Evolutionary conservation across 2,797 vertebrate species (phyloP).

Genomic region (Gallinago stenura): DNA sequence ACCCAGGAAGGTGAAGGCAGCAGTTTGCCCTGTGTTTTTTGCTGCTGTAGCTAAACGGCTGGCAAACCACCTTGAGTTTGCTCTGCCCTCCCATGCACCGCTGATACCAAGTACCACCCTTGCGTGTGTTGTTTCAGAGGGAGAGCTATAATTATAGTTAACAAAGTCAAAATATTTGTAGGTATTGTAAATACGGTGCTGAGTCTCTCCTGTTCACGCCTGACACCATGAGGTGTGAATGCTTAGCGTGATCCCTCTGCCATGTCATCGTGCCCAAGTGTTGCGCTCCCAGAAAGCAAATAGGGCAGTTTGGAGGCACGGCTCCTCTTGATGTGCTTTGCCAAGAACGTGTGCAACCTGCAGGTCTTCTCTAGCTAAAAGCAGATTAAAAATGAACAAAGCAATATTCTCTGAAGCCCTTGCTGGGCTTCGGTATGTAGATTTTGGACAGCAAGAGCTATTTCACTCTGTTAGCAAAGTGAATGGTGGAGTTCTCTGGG

Average conservation of each 20-base stretch:
- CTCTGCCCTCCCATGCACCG: background rate
- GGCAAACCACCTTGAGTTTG: background rate
- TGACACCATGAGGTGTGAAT: background rate
- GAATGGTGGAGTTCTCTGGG: background rate
- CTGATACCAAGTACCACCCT: background rate
- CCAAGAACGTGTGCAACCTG: accelerated
- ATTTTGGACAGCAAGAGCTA: background rate
- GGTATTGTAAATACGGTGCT: background rate
- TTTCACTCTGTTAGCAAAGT: background rate
- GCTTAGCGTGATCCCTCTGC: background rate
- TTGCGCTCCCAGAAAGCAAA: background rate
- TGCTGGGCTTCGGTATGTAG: accelerated
- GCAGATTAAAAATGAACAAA: background rate
- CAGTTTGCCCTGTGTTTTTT: background rate
- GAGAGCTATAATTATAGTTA: conserved; percentile 1
- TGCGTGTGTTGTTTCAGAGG: background rate
- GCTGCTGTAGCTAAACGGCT: background rate
- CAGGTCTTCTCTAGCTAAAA: background rate
- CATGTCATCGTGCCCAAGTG: accelerated
- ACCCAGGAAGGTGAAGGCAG: background rate
- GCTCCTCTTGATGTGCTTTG: background rate
- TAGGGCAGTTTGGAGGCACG: background rate
- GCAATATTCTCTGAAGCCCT: background rate
- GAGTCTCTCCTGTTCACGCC: background rate
- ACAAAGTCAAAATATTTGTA: background rate